Percentiles rank a stretch among this genome's conserved stretches.
These are phyloP conservation scores for Hedychridium roseum DNA, from an alignment of 2,888 invertebrate species.

Conservation along the genomic window DNA sequence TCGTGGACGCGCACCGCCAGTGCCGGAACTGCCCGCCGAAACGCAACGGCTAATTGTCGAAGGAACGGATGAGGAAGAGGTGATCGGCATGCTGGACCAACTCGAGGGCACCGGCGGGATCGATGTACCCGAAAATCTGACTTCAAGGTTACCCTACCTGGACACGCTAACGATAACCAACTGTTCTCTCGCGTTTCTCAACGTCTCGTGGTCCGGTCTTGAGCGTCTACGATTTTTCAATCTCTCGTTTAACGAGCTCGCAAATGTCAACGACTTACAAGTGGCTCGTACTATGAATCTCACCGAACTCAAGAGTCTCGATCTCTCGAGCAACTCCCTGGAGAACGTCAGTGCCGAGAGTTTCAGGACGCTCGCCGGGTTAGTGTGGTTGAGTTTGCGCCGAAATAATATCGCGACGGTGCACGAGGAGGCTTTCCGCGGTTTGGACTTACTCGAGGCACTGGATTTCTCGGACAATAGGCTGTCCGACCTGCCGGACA, in stretches of 20 bases:
- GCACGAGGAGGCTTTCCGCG: constrained; percentile 69
- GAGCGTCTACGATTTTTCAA: constrained; percentile 44
- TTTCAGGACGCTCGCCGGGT: constrained; percentile 68
- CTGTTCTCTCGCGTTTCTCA: constrained; percentile 47
- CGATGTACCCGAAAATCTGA: background rate
- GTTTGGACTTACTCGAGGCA: constrained; percentile 71
- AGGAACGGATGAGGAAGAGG: constrained; percentile 37
- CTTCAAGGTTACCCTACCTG: constrained; percentile 25
- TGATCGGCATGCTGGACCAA: constrained; percentile 35
- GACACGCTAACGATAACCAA: constrained; percentile 41
- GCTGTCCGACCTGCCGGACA: constrained; percentile 67
- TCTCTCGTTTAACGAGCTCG: constrained; percentile 48
- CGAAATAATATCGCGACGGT: constrained; percentile 72
- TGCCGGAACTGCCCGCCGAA: constrained; percentile 35
- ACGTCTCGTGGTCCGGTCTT: constrained; percentile 42
- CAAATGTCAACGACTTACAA: constrained; percentile 33
- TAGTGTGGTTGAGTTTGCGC: constrained; percentile 74
- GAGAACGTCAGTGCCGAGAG: constrained; percentile 66
- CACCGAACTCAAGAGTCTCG: constrained; percentile 67
- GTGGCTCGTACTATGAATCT: constrained; percentile 39
- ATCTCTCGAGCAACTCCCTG: constrained; percentile 71
- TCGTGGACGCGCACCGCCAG: constrained; percentile 30
- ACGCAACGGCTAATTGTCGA: constrained; percentile 35
- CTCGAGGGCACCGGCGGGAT: constrained; percentile 23
- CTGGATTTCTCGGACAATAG: constrained; percentile 78